phyloP scores from a whole-genome alignment of 2,888 invertebrate genomes.

The Heliconius charithonia region DNA sequence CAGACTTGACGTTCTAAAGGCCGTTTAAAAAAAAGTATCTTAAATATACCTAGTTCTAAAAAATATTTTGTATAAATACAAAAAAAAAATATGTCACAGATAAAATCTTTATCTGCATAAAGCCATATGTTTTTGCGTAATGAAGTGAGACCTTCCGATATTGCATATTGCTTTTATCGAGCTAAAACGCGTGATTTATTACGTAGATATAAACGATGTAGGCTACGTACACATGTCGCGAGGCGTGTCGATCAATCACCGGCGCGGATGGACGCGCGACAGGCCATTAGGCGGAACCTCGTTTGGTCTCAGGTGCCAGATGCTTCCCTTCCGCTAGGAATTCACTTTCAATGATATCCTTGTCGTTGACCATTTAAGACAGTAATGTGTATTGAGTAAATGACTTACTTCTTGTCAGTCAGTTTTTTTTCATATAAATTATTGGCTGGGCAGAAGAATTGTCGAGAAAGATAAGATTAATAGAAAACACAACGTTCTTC shows the following conservation, averaged over 20 bases:
- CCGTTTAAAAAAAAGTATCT: too few relatives aligned
- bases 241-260: constrained; percentile 80
- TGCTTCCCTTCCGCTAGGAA: constrained; percentile 41
- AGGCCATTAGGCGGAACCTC: constrained; percentile 76
- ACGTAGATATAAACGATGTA: constrained; percentile 64
- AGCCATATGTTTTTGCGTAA: constrained; percentile 29
- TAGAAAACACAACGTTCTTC: neutral
- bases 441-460: neutral
- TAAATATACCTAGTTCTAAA: too few relatives aligned
- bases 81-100: neutral
- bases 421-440: neutral
- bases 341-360: constrained; percentile 19
- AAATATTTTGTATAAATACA: neutral
- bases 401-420: neutral
- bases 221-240: constrained; percentile 69
- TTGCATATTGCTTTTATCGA: constrained; percentile 42
- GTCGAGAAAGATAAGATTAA: neutral
- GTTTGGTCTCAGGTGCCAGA: constrained; percentile 70
- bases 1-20: too few relatives aligned
- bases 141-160: constrained; percentile 39
- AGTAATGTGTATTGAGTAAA: constrained; percentile 47
- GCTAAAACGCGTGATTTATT: constrained; percentile 71
- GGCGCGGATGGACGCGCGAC: constrained; percentile 76
- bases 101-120: neutral
- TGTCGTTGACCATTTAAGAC: constrained; percentile 20